Percentiles rank a stretch among this genome's conserved stretches.
These are phyloP conservation scores for Phoenicopterus ruber DNA, from an alignment of 2,113 vertebrate species.

Conservation along the genomic window DNA sequence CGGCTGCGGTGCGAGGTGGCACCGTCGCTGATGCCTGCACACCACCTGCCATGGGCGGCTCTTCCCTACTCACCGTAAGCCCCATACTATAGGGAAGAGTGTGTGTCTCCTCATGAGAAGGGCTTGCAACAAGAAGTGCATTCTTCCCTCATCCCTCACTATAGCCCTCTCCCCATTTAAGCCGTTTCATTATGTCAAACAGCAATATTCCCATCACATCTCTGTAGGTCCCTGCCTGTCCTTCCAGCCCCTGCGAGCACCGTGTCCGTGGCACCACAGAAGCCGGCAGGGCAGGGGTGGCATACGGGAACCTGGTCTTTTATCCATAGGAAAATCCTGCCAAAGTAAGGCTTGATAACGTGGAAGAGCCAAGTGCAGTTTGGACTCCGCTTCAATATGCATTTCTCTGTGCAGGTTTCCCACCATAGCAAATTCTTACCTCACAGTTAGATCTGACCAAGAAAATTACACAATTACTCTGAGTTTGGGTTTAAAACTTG, in stretches of 20 bases:
- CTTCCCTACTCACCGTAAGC: neutral
- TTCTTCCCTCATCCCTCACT: neutral
- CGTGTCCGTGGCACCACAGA: accelerated
- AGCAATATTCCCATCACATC: neutral
- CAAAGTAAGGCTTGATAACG: neutral
- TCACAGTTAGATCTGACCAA: neutral
- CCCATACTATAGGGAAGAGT: neutral
- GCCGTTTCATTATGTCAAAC: neutral
- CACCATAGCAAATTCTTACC: neutral
- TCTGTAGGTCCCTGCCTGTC: neutral
- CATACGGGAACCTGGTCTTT: neutral
- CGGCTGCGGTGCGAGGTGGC: neutral
- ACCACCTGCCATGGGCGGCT: neutral
- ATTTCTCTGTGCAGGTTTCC: neutral
- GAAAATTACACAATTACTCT: neutral
- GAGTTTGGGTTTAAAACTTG: neutral
- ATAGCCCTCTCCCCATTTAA: neutral
- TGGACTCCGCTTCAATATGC: neutral
- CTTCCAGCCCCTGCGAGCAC: neutral
- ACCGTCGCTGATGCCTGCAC: neutral
- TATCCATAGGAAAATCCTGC: neutral
- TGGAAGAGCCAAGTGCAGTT: neutral
- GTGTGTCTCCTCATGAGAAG: neutral
- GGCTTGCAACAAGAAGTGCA: neutral
- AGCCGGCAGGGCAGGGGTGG: neutral